Evolutionary conservation across 2,797 vertebrate genomes (phyloP), one percentile per base, ranked within the genome.

Genomic region (Lepilemur septentrionalis): DNA sequence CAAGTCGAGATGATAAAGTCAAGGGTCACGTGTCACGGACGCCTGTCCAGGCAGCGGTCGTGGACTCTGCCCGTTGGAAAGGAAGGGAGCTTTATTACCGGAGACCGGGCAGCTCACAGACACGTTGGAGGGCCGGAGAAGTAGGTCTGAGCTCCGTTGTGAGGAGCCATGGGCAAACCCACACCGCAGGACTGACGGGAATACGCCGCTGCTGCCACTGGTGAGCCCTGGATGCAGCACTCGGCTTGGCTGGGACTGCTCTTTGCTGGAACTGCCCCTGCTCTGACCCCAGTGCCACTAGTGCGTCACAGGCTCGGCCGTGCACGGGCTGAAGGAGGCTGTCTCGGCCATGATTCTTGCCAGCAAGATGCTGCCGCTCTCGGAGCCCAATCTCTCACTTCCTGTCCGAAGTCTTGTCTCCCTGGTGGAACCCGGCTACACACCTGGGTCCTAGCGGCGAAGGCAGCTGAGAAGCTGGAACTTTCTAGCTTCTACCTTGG

Each of bases 261-360:
- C 7, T 87, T 38, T 25, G 7, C 52, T 22, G 13, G 59, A 30
- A 57, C 4, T 11, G 15, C 32, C 13, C 38, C 69, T 12, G 41
- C 17, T 4, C 48, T 6, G 4, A 32, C 2, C 1, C 52, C 7
- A 3, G 6, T 28, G 15, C 22, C 41, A 41, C 3, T 4, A 76
- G 23, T 5, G 2, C 13, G 17, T 46, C 67, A 61, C 55, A 63
- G 57, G 20, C 43, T 35, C 23, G 30, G 52, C 32, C 38, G 43
- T 52, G 0, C 28, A 17, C 13, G 18, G 17, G n/a, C n/a, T 8
- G 6, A 30, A 10, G n/a, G 28, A 83, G 25, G 32, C 63, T 9
- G 23, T 63, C 25, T 32, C 1, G 4, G n/a, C 59, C 59, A 25
- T 0, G 9, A 28, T 46, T 10, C 30, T 70, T 1, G 4, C 25